These are phyloP conservation scores for Nerophis lumbriciformis DNA, from an alignment of 2,113 vertebrate genomes.

Conservation along the genomic window DNA sequence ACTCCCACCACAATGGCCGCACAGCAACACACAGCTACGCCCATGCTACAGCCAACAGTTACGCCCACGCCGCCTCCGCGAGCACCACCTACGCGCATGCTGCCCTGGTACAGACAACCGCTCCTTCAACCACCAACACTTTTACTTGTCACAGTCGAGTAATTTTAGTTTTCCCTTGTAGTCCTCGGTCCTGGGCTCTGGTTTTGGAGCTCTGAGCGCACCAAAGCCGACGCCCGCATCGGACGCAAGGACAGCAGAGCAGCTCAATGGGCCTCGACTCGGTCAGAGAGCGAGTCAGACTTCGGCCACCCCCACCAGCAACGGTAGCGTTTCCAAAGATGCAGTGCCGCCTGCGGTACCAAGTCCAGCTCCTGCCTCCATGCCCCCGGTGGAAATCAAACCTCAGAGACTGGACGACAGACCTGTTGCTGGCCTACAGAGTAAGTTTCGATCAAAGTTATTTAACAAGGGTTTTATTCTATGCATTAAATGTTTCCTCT, in stretches of 20 bases:
- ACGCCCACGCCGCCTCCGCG: conserved; percentile 77
- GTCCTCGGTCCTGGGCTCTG: conserved; percentile 85
- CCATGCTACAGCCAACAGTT: conserved; percentile 79
- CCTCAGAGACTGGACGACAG: conserved; percentile 64
- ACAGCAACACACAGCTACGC: conserved; percentile 75
- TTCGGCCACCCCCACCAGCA: conserved; percentile 59
- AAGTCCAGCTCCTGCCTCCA: conserved; percentile 48
- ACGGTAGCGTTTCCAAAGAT: conserved; percentile 56
- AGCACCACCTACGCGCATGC: conserved; percentile 79
- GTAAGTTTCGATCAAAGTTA: conserved; percentile 62
- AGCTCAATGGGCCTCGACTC: conserved; percentile 76
- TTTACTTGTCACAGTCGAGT: neutral
- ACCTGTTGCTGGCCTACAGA: conserved; percentile 60
- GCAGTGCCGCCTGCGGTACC: conserved; percentile 35
- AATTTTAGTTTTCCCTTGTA: conserved; percentile 31
- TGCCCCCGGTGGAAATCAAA: conserved; percentile 76
- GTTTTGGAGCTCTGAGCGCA: conserved; percentile 80
- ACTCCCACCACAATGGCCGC: conserved; percentile 83
- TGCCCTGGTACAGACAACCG: conserved; percentile 61
- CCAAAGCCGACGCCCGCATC: conserved; percentile 73
- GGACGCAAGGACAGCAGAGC: conserved; percentile 81
- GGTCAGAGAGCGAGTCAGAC: conserved; percentile 71
- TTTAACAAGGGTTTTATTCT: neutral
- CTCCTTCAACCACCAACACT: neutral
- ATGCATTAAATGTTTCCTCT: neutral